phyloP scores from a whole-genome alignment of 1,140 invertebrate species.

The Drosophila tristis region DNA sequence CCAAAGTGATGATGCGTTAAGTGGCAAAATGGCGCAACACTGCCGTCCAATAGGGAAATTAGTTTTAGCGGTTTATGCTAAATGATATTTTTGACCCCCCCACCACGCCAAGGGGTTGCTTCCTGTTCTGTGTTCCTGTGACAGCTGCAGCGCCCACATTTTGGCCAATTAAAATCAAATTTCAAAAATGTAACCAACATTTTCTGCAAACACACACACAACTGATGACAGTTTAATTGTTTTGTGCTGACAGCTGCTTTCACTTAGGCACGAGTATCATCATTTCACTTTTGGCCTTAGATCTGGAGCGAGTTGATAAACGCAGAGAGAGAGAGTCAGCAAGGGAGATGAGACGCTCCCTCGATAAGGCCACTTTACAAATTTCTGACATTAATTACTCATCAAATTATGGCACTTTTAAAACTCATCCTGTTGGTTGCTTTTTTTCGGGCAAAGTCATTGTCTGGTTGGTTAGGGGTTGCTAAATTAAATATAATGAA shows the following conservation, averaged over 20 bases:
- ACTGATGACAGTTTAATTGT: constrained; percentile 80
- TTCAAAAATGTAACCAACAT: constrained; percentile 57
- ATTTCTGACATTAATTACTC: constrained; percentile 70
- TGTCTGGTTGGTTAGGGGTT: constrained; percentile 18
- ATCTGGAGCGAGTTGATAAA: constrained; percentile 54
- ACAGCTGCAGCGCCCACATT: constrained; percentile 72
- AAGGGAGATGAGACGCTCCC: constrained; percentile 5
- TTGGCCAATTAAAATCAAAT: constrained; percentile 80
- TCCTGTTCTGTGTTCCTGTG: constrained; percentile 21
- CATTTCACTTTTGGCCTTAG: constrained; percentile 22
- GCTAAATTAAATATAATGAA: background rate
- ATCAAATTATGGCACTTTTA: constrained; percentile 58
- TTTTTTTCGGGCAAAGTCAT: constrained; percentile 48
- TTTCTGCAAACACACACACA: constrained; percentile 35
- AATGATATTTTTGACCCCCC: background rate
- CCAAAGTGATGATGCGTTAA: constrained; percentile 80
- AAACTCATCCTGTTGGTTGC: constrained; percentile 10
- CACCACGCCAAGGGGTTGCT: background rate
- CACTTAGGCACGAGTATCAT: constrained; percentile 63
- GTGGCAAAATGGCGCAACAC: constrained; percentile 69
- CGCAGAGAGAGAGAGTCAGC: background rate
- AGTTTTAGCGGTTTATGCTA: constrained; percentile 68
- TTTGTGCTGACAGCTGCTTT: constrained; percentile 68
- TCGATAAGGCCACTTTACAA: constrained; percentile 47
- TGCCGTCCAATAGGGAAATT: constrained; percentile 62